phyloP scores from a whole-genome alignment of 2,888 invertebrate species.

The Tinea pellionella region DNA sequence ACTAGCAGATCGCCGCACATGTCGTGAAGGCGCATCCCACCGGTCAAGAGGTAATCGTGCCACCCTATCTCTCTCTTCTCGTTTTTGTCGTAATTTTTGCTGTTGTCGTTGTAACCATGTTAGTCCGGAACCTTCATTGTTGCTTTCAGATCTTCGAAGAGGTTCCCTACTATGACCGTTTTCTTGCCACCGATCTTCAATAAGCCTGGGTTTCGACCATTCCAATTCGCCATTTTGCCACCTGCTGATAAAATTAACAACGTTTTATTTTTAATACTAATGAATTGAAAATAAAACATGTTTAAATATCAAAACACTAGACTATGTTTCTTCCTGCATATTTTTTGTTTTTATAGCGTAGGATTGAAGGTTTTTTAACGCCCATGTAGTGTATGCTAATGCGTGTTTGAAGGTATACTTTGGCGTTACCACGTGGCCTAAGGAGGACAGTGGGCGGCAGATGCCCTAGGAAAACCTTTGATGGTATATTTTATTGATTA shows the following conservation, averaged over 20 bases:
- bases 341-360: conserved; percentile 31
- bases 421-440: background rate
- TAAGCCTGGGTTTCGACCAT: conserved; percentile 48
- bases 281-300: background rate
- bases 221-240: conserved; percentile 57
- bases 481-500: background rate
- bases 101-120: conserved; percentile 89
- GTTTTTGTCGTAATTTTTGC: conserved; percentile 80
- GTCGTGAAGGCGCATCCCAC: conserved; percentile 55
- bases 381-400: conserved; percentile 14
- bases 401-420: background rate
- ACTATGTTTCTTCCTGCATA: conserved; percentile 6
- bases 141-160: conserved; percentile 45
- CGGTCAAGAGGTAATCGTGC: conserved; percentile 78
- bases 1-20: conserved; percentile 61
- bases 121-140: conserved; percentile 55
- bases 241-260: conserved; percentile 29
- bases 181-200: conserved; percentile 55
- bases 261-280: background rate
- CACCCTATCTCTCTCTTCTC: conserved; percentile 78
- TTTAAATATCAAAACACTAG: background rate
- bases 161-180: conserved; percentile 41
- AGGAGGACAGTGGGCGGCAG: background rate
- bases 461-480: conserved; percentile 8
- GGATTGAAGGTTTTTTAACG: conserved; percentile 29